Evolutionary conservation across 2,797 vertebrate genomes (phyloP).

Genomic region (Thunnus albacares): DNA sequence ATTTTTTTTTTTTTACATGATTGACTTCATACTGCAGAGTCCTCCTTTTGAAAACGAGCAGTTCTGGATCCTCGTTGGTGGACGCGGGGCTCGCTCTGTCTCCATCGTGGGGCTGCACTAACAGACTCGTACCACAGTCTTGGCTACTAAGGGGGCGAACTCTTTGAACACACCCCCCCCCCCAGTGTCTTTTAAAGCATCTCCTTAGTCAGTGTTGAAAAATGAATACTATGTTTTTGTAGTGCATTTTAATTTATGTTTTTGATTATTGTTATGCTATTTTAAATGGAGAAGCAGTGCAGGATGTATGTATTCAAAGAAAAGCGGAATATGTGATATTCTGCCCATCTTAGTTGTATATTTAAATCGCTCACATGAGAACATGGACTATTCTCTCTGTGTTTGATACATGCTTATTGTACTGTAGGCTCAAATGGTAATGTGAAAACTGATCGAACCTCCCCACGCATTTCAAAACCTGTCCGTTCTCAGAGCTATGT

Average conservation of each 20-base stretch:
- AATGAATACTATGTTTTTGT: conserved; percentile 67
- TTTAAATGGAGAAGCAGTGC: conserved; percentile 79
- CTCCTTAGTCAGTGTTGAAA: conserved; percentile 79
- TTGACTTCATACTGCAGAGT: conserved; percentile 53
- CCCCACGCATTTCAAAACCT: conserved; percentile 35
- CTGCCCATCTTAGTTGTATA: conserved; percentile 82
- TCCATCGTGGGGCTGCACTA: conserved; percentile 49
- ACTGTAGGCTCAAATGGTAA: conserved; percentile 75
- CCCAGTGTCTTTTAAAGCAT: conserved; percentile 70
- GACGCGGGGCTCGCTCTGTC: conserved; percentile 6
- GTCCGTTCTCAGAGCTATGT: conserved; percentile 38
- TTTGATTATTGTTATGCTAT: conserved; percentile 82
- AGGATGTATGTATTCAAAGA: conserved; percentile 80
- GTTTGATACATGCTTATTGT: conserved; percentile 78
- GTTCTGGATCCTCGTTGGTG: conserved; percentile 5
- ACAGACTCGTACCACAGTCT: conserved; percentile 51
- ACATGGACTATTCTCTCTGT: conserved; percentile 69
- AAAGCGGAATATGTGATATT: conserved; percentile 70
- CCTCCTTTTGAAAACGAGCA: conserved; percentile 37
- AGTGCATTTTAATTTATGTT: conserved; percentile 87
- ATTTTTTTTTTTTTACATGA: neutral
- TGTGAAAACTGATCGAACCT: conserved; percentile 62
- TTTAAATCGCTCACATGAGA: conserved; percentile 77
- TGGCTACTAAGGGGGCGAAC: conserved; percentile 48
- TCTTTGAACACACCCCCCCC: conserved; percentile 37